Evolutionary conservation across 2,888 invertebrate genomes (phyloP).

Genomic region (Nemurella pictetii): DNA sequence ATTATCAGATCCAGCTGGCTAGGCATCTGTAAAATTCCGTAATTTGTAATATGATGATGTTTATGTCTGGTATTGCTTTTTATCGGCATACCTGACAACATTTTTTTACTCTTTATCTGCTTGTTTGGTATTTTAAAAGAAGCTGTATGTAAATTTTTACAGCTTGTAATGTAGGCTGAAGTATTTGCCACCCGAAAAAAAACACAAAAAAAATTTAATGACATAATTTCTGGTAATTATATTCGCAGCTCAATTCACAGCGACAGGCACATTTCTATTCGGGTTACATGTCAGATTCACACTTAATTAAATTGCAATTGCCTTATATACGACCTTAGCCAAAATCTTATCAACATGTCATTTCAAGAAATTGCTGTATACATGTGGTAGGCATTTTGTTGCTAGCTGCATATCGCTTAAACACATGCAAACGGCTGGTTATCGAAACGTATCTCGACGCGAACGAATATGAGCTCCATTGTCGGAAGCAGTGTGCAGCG

Average conservation of each 20-base stretch:
- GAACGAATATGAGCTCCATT: no score
- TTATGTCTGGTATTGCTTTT: neutral
- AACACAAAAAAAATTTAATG: neutral
- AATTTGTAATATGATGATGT: neutral
- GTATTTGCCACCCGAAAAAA: neutral
- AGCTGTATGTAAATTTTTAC: neutral
- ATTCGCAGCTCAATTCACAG: neutral
- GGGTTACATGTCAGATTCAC: no score
- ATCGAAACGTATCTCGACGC: no score
- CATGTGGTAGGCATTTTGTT: no score
- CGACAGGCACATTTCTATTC: neutral
- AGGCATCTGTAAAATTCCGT: neutral
- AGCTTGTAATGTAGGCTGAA: neutral
- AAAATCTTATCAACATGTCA: neutral
- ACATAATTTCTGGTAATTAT: neutral
- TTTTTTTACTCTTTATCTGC: neutral
- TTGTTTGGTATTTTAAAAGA: neutral
- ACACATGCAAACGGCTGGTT: no score
- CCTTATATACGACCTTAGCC: no score
- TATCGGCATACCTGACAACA: neutral
- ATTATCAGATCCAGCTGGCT: neutral
- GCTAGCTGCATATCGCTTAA: no score
- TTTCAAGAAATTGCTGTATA: neutral
- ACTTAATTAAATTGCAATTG: no score
- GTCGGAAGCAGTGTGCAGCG: neutral